phyloP scores from a whole-genome alignment of 2,888 invertebrate genomes.

The Ochropleura leucogaster region DNA sequence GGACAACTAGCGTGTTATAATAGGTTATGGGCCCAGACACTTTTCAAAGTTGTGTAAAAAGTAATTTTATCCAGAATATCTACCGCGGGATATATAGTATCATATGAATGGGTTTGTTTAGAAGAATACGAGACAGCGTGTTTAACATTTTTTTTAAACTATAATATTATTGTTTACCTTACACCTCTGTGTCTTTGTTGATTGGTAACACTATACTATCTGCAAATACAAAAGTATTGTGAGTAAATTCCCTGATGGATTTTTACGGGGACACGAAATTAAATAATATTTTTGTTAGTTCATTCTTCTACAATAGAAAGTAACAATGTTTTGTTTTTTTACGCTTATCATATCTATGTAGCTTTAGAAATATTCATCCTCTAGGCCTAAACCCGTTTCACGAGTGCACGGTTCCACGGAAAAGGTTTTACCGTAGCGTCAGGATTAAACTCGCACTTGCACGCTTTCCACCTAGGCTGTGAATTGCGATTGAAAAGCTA shows the following conservation, averaged over 20 bases:
- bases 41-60: no score
- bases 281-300: not conserved
- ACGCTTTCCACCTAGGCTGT: constrained; percentile 33
- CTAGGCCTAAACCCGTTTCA: constrained; percentile 52
- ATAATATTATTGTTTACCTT: not conserved
- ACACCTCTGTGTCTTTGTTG: not conserved
- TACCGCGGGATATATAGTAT: no score
- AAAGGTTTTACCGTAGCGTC: constrained; percentile 46
- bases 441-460: constrained; percentile 53
- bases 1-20: no score
- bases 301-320: not conserved
- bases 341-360: not conserved
- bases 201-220: not conserved
- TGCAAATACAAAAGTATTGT: not conserved
- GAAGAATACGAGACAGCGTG: no score
- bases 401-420: constrained; percentile 41
- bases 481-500: constrained; percentile 50
- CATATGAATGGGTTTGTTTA: no score
- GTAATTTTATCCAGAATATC: no score
- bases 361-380: constrained; percentile 16
- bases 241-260: not conserved
- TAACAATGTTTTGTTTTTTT: not conserved
- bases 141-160: no score
- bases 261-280: not conserved
- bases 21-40: no score